phyloP scores from a whole-genome alignment of 2,888 invertebrate genomes.

The Euclidia mi region DNA sequence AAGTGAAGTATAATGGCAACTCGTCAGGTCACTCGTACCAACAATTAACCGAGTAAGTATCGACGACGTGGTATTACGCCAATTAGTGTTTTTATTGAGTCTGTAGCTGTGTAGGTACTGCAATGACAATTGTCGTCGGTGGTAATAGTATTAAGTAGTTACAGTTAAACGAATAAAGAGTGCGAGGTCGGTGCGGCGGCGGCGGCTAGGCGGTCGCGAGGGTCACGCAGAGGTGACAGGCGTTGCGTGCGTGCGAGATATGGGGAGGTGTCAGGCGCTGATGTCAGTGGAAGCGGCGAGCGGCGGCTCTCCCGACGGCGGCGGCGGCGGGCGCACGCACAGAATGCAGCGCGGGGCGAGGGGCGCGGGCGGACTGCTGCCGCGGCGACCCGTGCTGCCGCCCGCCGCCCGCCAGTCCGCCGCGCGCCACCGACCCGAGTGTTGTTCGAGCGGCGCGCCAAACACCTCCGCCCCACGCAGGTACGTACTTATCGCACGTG shows the following conservation, averaged over 20 bases:
- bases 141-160: slow-evolving; percentile 30
- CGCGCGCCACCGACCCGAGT: slow-evolving; percentile 87
- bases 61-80: slow-evolving; percentile 18
- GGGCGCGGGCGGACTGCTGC: slow-evolving; percentile 83
- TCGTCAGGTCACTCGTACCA: slow-evolving; percentile 2
- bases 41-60: too few species aligned
- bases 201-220: slow-evolving; percentile 65
- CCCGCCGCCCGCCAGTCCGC: slow-evolving; percentile 79
- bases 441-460: slow-evolving; percentile 76
- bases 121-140: slow-evolving; percentile 43
- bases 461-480: slow-evolving; percentile 75
- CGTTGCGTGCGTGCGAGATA: slow-evolving; percentile 75
- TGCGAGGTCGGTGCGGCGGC: slow-evolving; percentile 58
- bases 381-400: slow-evolving; percentile 56
- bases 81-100: slow-evolving; percentile 14
- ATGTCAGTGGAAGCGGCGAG: slow-evolving; percentile 76
- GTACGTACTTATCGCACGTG: slow-evolving; percentile 80
- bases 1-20: slow-evolving; percentile 16
- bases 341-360: slow-evolving; percentile 81
- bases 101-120: slow-evolving; percentile 27
- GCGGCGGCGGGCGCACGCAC: slow-evolving; percentile 78
- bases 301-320: slow-evolving; percentile 75
- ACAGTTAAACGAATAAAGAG: slow-evolving; percentile 35
- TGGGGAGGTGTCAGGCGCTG: slow-evolving; percentile 76
- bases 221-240: slow-evolving; percentile 83